A percentile compares a stretch with the other conserved stretches of the same genome.
Conservation (phyloP, 2,113 vertebrate genomes). For the Rhinoderma darwinii region DNA sequence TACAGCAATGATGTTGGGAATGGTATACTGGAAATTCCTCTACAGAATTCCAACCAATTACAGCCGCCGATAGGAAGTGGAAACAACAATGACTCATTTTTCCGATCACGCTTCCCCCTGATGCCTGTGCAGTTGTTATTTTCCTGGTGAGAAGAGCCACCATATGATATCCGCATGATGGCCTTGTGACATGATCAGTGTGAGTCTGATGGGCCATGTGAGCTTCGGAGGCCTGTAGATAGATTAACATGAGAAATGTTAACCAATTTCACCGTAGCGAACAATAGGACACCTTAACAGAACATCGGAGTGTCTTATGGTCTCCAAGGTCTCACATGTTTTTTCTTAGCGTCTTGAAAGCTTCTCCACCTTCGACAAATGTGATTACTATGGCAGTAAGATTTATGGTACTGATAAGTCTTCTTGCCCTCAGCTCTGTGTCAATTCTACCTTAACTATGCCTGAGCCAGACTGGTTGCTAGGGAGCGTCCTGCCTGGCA, state of each 20-base stretch:
- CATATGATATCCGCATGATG: background rate
- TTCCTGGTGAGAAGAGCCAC: background rate
- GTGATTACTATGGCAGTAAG: background rate
- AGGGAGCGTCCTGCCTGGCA: background rate
- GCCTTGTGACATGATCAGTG: background rate
- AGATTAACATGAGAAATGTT: background rate
- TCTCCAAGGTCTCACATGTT: background rate
- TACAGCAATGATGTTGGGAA: background rate
- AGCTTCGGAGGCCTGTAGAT: background rate
- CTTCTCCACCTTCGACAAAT: background rate
- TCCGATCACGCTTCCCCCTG: background rate
- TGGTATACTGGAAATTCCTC: background rate
- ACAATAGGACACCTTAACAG: background rate
- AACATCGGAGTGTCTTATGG: background rate
- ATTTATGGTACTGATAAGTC: background rate
- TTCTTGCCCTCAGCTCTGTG: background rate
- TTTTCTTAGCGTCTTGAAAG: background rate
- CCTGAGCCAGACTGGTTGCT: background rate
- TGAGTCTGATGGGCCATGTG: background rate
- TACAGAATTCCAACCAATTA: background rate
- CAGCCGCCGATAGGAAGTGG: background rate
- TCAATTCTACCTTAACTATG: background rate
- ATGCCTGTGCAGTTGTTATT: background rate
- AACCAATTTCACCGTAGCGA: background rate
- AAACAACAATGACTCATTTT: background rate